Evolutionary conservation across 1,140 invertebrate species (phyloP).

Genomic region (Macrotrachela quadricornifera): DNA sequence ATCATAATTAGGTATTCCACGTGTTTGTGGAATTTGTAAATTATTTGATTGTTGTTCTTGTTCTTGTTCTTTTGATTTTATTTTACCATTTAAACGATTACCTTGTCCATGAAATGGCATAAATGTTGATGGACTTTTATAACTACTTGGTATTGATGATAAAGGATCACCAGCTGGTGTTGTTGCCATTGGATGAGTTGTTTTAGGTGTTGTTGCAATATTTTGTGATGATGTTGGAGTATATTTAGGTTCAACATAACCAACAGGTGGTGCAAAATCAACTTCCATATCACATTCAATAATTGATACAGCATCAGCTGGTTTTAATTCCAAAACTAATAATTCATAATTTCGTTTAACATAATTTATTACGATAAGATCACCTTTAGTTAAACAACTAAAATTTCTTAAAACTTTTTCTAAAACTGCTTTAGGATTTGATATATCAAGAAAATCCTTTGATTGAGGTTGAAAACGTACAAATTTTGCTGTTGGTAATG

Average conservation of each 20-base stretch:
- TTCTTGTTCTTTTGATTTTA: conserved; percentile 16
- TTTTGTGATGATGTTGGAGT: too few relatives aligned
- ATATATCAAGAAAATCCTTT: conserved; percentile 86
- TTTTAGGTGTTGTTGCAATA: too few relatives aligned
- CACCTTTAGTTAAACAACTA: conserved; percentile 82
- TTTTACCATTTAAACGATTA: conserved; percentile 26
- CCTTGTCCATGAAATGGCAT: conserved; percentile 19
- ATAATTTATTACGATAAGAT: conserved; percentile 89
- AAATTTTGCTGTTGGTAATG: conserved; percentile 78
- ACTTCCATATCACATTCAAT: conserved; percentile 99
- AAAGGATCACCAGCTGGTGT: too few relatives aligned
- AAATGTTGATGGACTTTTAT: not conserved
- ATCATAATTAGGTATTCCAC: too few relatives aligned
- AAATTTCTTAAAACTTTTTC: conserved; percentile 91
- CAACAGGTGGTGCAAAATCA: conserved; percentile 75
- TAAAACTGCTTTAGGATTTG: conserved; percentile 74
- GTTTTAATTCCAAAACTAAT: conserved; percentile 79
- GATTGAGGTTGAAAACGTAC: conserved; percentile 92
- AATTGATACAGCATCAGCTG: conserved; percentile 77
- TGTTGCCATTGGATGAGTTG: too few relatives aligned
- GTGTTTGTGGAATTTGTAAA: too few relatives aligned
- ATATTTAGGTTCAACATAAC: conserved; percentile 1
- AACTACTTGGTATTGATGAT: not conserved
- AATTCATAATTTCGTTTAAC: conserved; percentile 80
- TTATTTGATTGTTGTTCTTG: too few relatives aligned